phyloP scores from a whole-genome alignment of 2,888 invertebrate genomes.

The Caenorhabditis japonica region DNA sequence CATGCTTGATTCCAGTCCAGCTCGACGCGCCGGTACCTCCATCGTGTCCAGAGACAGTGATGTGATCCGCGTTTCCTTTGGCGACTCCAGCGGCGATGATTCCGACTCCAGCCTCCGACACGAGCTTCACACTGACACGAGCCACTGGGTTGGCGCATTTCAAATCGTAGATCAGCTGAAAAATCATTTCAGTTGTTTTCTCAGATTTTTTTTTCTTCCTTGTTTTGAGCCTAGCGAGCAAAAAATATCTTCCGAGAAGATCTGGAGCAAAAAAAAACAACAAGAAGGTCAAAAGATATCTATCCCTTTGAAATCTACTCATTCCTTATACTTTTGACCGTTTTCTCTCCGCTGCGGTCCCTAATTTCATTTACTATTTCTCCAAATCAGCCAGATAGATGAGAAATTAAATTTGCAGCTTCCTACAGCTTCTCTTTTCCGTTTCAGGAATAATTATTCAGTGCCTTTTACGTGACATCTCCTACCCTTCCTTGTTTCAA shows the following conservation, averaged over 20 bases:
- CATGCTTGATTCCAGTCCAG: conserved; percentile 98
- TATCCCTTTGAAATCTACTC: not conserved
- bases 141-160: conserved; percentile 96
- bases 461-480: not conserved
- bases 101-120: conserved; percentile 98
- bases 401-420: too few species aligned
- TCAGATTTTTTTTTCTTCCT: not conserved
- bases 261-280: too few species aligned
- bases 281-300: conserved; percentile 24
- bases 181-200: conserved; percentile 29
- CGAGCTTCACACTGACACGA: conserved; percentile 95
- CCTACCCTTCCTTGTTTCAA: not conserved
- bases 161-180: conserved; percentile 90
- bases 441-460: not conserved
- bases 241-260: too few species aligned
- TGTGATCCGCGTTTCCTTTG: conserved; percentile 97
- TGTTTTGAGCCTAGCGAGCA: not conserved
- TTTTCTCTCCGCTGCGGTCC: too few species aligned
- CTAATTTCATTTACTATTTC: too few species aligned
- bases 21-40: conserved; percentile 94
- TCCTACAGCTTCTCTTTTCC: conserved; percentile 4
- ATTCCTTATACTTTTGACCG: too few species aligned
- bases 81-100: conserved; percentile 99
- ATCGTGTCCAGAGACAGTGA: conserved; percentile 98
- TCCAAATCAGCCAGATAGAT: too few species aligned